These are phyloP conservation scores for Elgaria multicarinata DNA, from an alignment of 2,113 vertebrate genomes.

Conservation along the genomic window DNA sequence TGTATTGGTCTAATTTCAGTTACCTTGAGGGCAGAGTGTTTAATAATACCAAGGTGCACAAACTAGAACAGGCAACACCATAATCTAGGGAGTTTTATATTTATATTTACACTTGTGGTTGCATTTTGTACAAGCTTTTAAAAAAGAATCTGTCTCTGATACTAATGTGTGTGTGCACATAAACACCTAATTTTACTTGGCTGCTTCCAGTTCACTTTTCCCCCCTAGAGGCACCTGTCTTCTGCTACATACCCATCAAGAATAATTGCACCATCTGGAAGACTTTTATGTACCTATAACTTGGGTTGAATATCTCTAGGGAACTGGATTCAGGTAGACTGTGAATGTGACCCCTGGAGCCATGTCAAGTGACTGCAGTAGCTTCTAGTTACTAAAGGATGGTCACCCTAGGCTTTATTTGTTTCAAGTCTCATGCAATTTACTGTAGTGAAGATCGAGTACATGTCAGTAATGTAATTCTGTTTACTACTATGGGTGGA, in stretches of 20 bases:
- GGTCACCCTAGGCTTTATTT: slow-evolving; percentile 73
- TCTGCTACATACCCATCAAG: slow-evolving; percentile 78
- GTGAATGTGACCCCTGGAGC: slow-evolving; percentile 76
- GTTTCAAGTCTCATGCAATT: slow-evolving; percentile 67
- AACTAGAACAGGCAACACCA: slow-evolving; percentile 31
- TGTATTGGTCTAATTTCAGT: not conserved
- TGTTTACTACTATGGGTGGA: slow-evolving; percentile 62
- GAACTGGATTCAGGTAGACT: slow-evolving; percentile 65
- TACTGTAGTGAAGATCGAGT: slow-evolving; percentile 52
- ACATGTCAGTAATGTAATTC: slow-evolving; percentile 53
- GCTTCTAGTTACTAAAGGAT: slow-evolving; percentile 64
- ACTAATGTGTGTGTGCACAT: slow-evolving; percentile 15
- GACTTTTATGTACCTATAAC: slow-evolving; percentile 68
- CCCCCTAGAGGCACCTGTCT: slow-evolving; percentile 67
- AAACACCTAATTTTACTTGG: slow-evolving; percentile 48
- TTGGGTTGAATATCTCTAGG: slow-evolving; percentile 60
- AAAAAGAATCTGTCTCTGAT: slow-evolving; percentile 52
- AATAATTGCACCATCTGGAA: slow-evolving; percentile 80
- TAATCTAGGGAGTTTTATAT: slow-evolving; percentile 11
- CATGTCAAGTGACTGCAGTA: slow-evolving; percentile 72
- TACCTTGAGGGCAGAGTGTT: not conserved
- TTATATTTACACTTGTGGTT: not conserved
- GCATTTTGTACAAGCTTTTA: slow-evolving; percentile 52
- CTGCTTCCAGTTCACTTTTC: slow-evolving; percentile 69
- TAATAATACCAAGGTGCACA: slow-evolving; percentile 25